A percentile compares a stretch with the other conserved stretches of the same genome.
phyloP scores from a whole-genome alignment of 2,113 vertebrate species.

The Petrocephalus microphthalmus region DNA sequence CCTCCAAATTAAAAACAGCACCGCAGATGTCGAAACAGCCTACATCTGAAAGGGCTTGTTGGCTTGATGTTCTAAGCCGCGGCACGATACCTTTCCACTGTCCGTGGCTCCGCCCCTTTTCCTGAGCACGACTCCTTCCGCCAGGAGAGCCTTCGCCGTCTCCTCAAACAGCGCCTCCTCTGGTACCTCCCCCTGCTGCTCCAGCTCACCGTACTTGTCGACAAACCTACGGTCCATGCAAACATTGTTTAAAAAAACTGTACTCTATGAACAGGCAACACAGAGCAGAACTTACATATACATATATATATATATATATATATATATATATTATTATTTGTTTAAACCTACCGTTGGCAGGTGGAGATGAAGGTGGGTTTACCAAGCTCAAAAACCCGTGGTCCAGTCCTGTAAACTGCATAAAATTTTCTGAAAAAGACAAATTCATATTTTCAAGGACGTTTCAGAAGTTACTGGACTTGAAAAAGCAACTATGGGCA shows the following conservation, averaged over 20 bases:
- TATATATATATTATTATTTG: too few relatives aligned
- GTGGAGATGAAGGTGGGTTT: conserved; percentile 68
- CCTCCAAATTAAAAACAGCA: neutral
- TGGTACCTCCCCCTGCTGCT: conserved; percentile 60
- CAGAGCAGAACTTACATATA: neutral
- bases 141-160: conserved; percentile 72
- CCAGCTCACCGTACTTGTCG: conserved; percentile 71
- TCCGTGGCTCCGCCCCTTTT: conserved; percentile 57
- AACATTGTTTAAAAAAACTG: neutral
- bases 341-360: conserved; percentile 70
- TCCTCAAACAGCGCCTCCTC: conserved; percentile 72
- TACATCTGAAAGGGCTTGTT: neutral
- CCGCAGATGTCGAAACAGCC: neutral
- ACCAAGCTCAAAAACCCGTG: conserved; percentile 64
- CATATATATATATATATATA: neutral
- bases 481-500: neutral
- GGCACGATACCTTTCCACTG: conserved; percentile 40
- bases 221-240: conserved; percentile 72
- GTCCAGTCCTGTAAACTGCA: conserved; percentile 50
- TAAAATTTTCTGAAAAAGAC: conserved; percentile 58
- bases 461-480: neutral
- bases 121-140: conserved; percentile 68
- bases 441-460: neutral
- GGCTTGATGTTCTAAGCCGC: neutral
- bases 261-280: neutral